Base-by-base conservation (phyloP, 2,888 invertebrate genomes). In the Lamproptera curius region DNA sequence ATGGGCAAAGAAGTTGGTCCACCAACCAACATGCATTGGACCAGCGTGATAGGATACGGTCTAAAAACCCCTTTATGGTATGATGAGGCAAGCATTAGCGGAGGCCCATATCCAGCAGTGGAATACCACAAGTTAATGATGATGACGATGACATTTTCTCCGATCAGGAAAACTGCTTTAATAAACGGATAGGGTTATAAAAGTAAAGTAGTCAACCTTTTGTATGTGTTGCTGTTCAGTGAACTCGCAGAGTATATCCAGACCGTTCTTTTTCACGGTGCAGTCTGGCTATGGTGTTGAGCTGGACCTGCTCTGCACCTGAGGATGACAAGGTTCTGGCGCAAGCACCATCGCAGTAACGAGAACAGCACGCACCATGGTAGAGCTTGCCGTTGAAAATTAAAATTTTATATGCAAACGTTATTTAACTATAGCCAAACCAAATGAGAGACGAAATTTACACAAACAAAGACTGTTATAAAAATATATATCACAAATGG, bases 201-300 rank as follows among this genome's bases (percentile, higher is more conserved):
- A 20, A 20, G 20, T 20, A 20, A 20, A 31, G 34, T 35, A 11
- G 31, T 13, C 40, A 63, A 84, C 86, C 77, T 83, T 85, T 52
- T 86, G 92, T 72, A 96, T 95, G 66, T 94, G 94, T 56, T 89
- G 89, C 62, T 93, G 90, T 70, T 95, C 95, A 43, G 95, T 95
- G 63, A 93, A 93, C 87, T 96, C 96, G 89, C 96, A 97, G 55
- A 95, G 90, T 55, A 97, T 92, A 74, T 97, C 96, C 60, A 97
- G 89, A 37, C 96, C 96, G 67, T 95, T 94, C 82, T 95, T 96
- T 82, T 96, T 96, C 58, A 95, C 93, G 59, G 91, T 91, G 76
- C 96, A 97, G 59, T n/a, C 91, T 89, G 83, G 92, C 79, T 67
- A 96, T 94, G 53, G 94, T 94, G 67, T 80, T 83, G 90, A 52